Evolutionary conservation across 2,888 invertebrate species (phyloP).

Genomic region (Stenchaetothrips biformis): DNA sequence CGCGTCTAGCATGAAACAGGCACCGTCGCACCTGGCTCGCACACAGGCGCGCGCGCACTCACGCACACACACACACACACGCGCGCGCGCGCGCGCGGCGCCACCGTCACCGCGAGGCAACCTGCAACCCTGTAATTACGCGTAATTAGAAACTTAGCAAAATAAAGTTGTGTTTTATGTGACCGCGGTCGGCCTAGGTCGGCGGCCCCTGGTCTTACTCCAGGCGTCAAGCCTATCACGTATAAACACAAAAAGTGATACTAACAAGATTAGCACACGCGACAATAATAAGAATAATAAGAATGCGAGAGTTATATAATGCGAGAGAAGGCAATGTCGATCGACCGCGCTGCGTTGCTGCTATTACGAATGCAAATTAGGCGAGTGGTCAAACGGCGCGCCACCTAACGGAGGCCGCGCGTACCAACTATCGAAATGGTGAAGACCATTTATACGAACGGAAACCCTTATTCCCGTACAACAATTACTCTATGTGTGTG

Average conservation of each 20-base stretch:
- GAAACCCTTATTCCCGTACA: not conserved
- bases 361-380: not conserved
- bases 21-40: not conserved
- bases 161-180: conserved; percentile 8
- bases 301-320: too few species aligned
- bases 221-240: too few species aligned
- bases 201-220: too few species aligned
- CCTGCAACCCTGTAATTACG: not conserved
- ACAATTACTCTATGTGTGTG: not conserved
- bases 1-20: not conserved
- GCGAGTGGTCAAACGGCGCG: too few species aligned
- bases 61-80: too few species aligned
- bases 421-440: not conserved
- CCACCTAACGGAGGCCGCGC: not conserved
- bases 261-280: too few species aligned
- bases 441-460: not conserved
- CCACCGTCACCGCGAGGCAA: not conserved
- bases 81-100: not conserved
- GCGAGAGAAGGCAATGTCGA: too few species aligned
- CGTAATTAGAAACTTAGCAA: conserved; percentile 1
- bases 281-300: too few species aligned
- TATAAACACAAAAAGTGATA: too few species aligned
- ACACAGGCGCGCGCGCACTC: not conserved
- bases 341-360: not conserved
- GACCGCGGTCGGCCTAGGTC: not conserved